A percentile compares a stretch with the other conserved stretches of the same genome.
phyloP scores from a whole-genome alignment of 2,113 vertebrate species.

The Laterallus jamaicensis region DNA sequence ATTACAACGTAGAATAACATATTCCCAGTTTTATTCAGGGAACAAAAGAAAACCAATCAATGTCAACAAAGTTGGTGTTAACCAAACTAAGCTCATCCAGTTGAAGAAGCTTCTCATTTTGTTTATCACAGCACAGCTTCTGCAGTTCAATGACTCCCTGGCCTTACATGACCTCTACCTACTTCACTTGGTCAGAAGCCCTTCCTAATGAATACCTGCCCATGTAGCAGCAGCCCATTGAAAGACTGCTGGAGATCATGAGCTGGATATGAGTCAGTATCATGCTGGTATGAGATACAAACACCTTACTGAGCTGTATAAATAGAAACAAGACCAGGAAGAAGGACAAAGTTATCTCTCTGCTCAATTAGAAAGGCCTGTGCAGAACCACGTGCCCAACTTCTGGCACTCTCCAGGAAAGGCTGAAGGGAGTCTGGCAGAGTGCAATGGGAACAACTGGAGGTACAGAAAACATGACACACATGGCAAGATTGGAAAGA shows the following conservation, averaged over 20 bases:
- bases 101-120: background rate
- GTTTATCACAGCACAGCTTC: background rate
- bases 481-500: background rate
- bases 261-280: constrained; percentile 4
- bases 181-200: background rate
- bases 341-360: background rate
- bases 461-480: background rate
- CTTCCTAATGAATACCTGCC: background rate
- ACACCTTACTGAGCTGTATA: background rate
- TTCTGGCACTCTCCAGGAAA: background rate
- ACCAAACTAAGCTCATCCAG: background rate
- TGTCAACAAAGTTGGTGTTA: background rate
- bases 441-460: background rate
- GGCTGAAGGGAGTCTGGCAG: background rate
- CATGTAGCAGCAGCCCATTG: background rate
- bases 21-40: background rate
- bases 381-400: background rate
- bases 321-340: background rate
- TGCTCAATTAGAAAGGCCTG: background rate
- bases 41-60: background rate
- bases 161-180: background rate
- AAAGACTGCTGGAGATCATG: background rate
- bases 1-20: accelerated
- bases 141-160: background rate
- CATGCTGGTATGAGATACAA: background rate